A percentile compares a stretch with the other conserved stretches of the same genome.
Conservation (phyloP, 92 coral and sea anemone species). For the Plumapathes pennacea region DNA sequence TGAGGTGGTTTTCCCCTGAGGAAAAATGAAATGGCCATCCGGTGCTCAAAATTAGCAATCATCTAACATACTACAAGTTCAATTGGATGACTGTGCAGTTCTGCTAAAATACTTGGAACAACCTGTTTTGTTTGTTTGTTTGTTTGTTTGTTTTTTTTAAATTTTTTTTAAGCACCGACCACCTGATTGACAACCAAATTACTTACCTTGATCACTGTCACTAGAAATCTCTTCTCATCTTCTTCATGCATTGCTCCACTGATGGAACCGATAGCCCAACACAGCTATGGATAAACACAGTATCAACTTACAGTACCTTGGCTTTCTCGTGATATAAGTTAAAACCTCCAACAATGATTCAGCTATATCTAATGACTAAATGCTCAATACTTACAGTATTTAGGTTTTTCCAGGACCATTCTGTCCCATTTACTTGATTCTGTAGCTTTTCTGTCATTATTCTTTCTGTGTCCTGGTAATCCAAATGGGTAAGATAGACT, state of each 20-base stretch:
- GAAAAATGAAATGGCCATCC: too few relatives aligned
- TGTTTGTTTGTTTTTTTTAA: too few relatives aligned
- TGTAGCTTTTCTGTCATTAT: conserved; percentile 98
- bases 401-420: conserved; percentile 99
- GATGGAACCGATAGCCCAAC: conserved; percentile 99
- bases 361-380: not conserved
- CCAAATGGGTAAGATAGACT: conserved; percentile 97
- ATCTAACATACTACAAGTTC: too few relatives aligned
- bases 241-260: conserved; percentile 99
- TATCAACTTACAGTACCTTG: not conserved
- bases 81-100: too few relatives aligned
- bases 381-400: conserved; percentile 68
- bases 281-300: conserved; percentile 47
- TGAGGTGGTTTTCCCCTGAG: too few relatives aligned
- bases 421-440: conserved; percentile 95
- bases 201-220: conserved; percentile 97
- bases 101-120: not conserved
- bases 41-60: too few relatives aligned
- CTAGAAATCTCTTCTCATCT: conserved; percentile 96
- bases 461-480: conserved; percentile 95
- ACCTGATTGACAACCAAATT: not conserved
- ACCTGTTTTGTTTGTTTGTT: too few relatives aligned
- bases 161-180: not conserved
- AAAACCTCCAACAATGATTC: not conserved
- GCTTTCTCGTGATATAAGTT: not conserved